phyloP scores from a whole-genome alignment of 2,797 vertebrate genomes.

The Pangasius sanitwongsei region DNA sequence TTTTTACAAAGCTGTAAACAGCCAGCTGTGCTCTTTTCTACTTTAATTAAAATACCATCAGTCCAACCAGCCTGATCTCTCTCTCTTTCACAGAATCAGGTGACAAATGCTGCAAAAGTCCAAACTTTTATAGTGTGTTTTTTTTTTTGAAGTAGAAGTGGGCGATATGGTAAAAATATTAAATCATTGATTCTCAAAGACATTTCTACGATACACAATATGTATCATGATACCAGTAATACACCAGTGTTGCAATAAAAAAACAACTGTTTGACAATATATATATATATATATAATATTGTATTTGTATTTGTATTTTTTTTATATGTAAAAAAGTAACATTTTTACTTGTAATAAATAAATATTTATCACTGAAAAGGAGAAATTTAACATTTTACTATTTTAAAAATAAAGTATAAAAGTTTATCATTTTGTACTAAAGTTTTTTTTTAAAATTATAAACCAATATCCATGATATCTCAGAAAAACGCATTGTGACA shows the following conservation, averaged over 20 bases:
- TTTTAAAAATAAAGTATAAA: too few species aligned
- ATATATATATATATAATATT: too few species aligned
- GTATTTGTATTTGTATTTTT: not conserved
- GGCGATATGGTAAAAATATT: not conserved
- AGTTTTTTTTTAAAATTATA: too few species aligned
- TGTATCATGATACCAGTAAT: not conserved
- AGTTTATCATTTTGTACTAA: too few species aligned
- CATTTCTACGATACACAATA: not conserved
- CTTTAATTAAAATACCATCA: constrained; percentile 33
- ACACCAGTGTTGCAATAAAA: not conserved
- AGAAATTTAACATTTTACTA: too few species aligned
- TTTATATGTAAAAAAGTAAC: not conserved
- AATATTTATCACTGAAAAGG: not conserved
- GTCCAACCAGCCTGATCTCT: not conserved
- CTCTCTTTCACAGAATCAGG: too few species aligned
- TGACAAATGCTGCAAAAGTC: not conserved
- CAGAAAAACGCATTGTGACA: too few species aligned
- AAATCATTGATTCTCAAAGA: too few species aligned
- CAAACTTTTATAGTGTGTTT: not conserved
- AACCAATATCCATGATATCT: too few species aligned
- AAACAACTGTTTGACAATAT: not conserved
- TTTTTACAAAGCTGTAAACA: constrained; percentile 66
- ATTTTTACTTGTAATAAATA: not conserved
- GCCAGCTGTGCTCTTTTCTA: constrained; percentile 53
- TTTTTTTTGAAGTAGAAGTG: not conserved